Base-by-base conservation (phyloP, 2,888 invertebrate genomes). In the Polietes domitor region DNA sequence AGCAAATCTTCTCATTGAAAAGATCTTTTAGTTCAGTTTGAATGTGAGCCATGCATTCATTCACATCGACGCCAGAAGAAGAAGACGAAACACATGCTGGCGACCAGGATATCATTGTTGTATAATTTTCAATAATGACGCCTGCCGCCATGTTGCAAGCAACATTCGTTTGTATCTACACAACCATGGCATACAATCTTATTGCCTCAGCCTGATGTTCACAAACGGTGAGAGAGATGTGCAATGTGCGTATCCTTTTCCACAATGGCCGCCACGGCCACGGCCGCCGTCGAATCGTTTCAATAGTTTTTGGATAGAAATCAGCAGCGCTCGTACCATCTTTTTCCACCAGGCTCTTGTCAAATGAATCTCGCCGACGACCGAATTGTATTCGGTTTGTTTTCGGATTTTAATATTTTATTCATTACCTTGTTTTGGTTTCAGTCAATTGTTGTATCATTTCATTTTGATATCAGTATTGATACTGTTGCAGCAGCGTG, bases 71-170 rank as follows among this genome's bases (percentile, higher is more conserved):
- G 41, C 41, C 26, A 58, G 1, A 21, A 3, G 58, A n/a, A n/a
- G n/a, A 26, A 50, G 53, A 75, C 55, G 58, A 65, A 76, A 83
- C 76, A 79, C 79, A 79, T 83, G 76, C 83, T 73, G 7, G n/a
- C 12, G 28, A 68, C 37, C 41, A 61, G 61, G 28, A 28, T 61
- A 61, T 28, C 61, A 61, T 61, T 61, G 32, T 32, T 72, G 58
- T 24, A 26, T 68, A 37, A 75, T n/a, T 71, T 61, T 77, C 47
- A 21, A 79, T 84, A 73, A 79, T 74, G 84, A 84, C 68, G 81
- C 81, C 76, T 79, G 84, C 81, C 84, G 84, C 84, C 84, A 84
- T 84, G 78, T 78, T 84, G 81, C 78, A 73, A 79, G 81, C 76
- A 70, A 76, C 78, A 76, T 84, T 84, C 75, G 77, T 80, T 73